phyloP scores from a whole-genome alignment of 2,888 invertebrate species.

The Pyrrhosoma nymphula region DNA sequence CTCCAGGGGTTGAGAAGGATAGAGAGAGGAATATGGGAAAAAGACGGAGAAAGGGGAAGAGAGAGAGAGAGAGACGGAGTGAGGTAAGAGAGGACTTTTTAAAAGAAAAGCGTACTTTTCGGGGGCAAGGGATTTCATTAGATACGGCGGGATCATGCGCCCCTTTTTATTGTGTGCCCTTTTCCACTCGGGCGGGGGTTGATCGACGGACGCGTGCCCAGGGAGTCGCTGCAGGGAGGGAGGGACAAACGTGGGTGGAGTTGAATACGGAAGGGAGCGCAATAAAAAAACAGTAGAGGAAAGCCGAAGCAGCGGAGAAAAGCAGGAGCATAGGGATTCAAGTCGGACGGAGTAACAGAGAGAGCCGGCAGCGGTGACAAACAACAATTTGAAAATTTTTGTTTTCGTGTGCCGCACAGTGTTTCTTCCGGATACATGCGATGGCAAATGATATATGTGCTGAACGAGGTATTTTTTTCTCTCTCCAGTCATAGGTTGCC shows the following conservation, averaged over 20 bases:
- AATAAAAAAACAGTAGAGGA: background rate
- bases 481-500: constrained; percentile 16
- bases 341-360: background rate
- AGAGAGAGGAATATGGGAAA: background rate
- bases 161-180: background rate
- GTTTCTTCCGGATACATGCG: background rate
- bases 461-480: background rate
- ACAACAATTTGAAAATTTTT: constrained; percentile 6
- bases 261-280: background rate
- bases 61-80: background rate
- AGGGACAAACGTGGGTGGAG: background rate
- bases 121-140: constrained; percentile 15
- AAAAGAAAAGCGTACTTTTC: background rate
- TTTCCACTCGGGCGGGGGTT: background rate
- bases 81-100: background rate
- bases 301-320: background rate
- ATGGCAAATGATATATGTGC: background rate
- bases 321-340: background rate
- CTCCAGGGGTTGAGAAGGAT: background rate
- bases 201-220: background rate
- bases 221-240: background rate
- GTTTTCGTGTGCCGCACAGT: background rate
- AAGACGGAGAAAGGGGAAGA: background rate
- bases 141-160: background rate
- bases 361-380: background rate